These are phyloP conservation scores for Gobio gobio DNA, from an alignment of 2,113 vertebrate species.

Conservation along the genomic window DNA sequence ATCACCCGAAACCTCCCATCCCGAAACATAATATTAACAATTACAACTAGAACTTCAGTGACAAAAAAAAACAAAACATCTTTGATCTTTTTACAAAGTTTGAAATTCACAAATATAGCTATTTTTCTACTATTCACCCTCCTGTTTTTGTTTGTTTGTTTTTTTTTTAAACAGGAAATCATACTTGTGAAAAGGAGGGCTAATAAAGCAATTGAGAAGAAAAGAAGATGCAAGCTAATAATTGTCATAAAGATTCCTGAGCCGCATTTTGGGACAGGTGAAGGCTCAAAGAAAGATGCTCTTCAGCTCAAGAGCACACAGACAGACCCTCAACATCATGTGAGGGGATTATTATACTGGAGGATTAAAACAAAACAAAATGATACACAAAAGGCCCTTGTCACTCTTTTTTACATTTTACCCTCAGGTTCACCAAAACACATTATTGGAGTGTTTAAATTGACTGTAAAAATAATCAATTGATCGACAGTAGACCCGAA, in stretches of 20 bases:
- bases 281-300: conserved; percentile 61
- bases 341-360: conserved; percentile 6
- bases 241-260: conserved; percentile 44
- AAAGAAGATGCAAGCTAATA: conserved; percentile 39
- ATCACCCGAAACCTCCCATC: conserved; percentile 23
- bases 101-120: conserved; percentile 82
- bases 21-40: conserved; percentile 42
- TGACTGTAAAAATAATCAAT: neutral
- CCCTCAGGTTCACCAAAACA: neutral
- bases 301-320: conserved; percentile 45
- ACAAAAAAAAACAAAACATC: conserved; percentile 68
- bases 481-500: neutral
- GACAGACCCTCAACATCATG: conserved; percentile 15
- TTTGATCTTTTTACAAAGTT: conserved; percentile 71
- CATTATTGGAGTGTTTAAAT: neutral
- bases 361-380: conserved; percentile 15
- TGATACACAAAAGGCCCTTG: neutral
- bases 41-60: conserved; percentile 72
- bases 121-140: conserved; percentile 59
- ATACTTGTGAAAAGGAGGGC: conserved; percentile 54
- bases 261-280: conserved; percentile 36
- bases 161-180: conserved; percentile 68
- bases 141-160: conserved; percentile 38
- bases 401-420: neutral
- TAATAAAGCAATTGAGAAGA: conserved; percentile 27